Evolutionary conservation across 2,113 vertebrate genomes (phyloP), one percentile per base, ranked within the genome.

Genomic region (Percopsis transmontana): DNA sequence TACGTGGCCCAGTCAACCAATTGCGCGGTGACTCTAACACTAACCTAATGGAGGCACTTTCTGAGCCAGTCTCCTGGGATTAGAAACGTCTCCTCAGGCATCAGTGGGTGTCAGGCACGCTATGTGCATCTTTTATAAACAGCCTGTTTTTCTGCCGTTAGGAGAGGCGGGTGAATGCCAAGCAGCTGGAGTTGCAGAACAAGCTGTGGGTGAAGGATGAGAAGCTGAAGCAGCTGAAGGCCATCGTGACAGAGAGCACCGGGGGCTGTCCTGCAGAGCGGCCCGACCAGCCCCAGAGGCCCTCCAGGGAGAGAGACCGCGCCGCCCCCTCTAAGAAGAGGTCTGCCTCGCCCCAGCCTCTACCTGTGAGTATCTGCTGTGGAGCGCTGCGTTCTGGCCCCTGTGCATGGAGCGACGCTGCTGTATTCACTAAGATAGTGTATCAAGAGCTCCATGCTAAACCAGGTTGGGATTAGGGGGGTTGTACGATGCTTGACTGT

Each of bases 191-290:
- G 83, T 94, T 99, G 97, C 96, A 99, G 90, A 99, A 98, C 85
- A 98, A 99, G 78, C 92, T 99, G 50, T 99, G 97, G 97, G 97
- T 99, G 75, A 98, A 98, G 80, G 97, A 99, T 12, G 97, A 99
- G 57, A 99, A 99, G 65, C 85, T 99, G 81, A 99, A 99, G 85
- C 97, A 99, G 74, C 94, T 99, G 1, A 99, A 98, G 85, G 97
- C 97, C 55, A 98, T 99, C 1, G 97, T 99, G 21, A 95, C 94
- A 0, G 97, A 99, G 66, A 93, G 91, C 44, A 92, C 87, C 74
- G 16, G 62, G 15, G 2, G 65, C 1, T 0, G 47, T 38, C 14
- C 77, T 24, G 0, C 33, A 0, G 92, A 92, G 16, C 89, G 85
- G 5, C 94, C 94, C 0, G 91, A 94, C 66, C 86, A 84, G 38